Base-by-base conservation (phyloP, 2,888 invertebrate species). In the Ectemnius continuus region DNA sequence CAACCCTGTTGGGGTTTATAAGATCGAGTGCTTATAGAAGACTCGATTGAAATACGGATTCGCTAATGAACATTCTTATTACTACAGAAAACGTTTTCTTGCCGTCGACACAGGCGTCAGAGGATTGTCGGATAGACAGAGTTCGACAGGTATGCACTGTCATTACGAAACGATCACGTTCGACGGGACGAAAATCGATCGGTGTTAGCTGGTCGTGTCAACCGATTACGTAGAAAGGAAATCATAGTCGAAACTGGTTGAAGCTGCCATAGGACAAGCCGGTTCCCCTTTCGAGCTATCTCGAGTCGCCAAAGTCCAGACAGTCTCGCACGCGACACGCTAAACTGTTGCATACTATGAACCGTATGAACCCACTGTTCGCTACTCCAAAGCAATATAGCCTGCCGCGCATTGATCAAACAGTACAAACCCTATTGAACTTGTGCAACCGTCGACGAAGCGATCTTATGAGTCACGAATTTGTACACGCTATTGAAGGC, bases 371-470 rank as follows among this genome's bases (percentile, higher is more conserved):
- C 45, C 26, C 45, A 36, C 8, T 36, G 36, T 36, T 36, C 36
- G 36, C 8, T 11, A 2, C 36, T 36, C 36, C 8, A 36, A 11
- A 36, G 36, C 11, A 36, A 36, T 36, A 6, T 11, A 36, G 36
- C 11, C 3, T 36, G 36, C 6, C 36, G 36, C 20, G 60, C 56
- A 67, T 75, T 61, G 63, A 78, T 79, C 60, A 68, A 58, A 68
- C 74, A 61, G 26, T 57, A 13, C 47, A 11, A 36, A 36, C 36
- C 36, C 36, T 11, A 36, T 36, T 36, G 36, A 36, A 36, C 36
- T 36, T 36, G 36, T 36, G 36, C 36, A 36, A 36, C 11, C 36
- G 8, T 36, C 2, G 36, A 1, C 36, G 36, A 36, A 36, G 36
- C 8, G 16, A 65, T 59, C 62, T 56, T 67, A 75, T 67, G 57